Base-by-base conservation (phyloP, 2,797 vertebrate species). In the Champsocephalus esox region DNA sequence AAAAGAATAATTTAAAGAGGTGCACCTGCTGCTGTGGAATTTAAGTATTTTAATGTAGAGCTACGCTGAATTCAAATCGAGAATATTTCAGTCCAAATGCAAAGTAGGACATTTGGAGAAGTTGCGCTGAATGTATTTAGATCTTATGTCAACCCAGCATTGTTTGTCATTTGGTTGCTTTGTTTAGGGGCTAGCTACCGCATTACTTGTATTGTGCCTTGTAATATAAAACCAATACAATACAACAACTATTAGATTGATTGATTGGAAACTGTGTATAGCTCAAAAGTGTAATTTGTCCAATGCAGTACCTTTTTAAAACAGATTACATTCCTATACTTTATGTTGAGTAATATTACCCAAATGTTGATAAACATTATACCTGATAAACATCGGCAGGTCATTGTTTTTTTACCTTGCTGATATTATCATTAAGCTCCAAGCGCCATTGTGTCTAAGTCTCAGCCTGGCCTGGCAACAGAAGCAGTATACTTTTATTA, bases 11-110 rank as follows among this genome's bases (percentile, higher is more conserved):
- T 77, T 79, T 54, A 66, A 73, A 79, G 61, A 78, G 46, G 34
- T 67, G 67, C 52, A 81, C 68, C 58, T 75, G 87, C 58, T 75
- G 87, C 9, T 73, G 73, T 79, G 81, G 60, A 81, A 78, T 82
- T 56, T 81, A 46, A 74, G 44, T 66, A 59, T 48, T 50, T 76
- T 71, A 71, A 73, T 79, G 66, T 50, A 57, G 65, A 66, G 58
- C 75, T 52, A 41, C 61, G 32, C 52, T 57, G 49, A 77, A 84
- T 83, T 67, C 56, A 79, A 75, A 81, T 75, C 70, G 49, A 43
- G n/a, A 69, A 66, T 61, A 34, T 81, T 87, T 17, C 60, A 13
- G 65, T 79, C 55, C 19, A 12, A 56, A 58, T 48, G 70, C 58
- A 66, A 73, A 85, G 77, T 72, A 65, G 77, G 78, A 67, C 83